Conservation (phyloP, 2,113 vertebrate species). For the Glaucomys volans region DNA sequence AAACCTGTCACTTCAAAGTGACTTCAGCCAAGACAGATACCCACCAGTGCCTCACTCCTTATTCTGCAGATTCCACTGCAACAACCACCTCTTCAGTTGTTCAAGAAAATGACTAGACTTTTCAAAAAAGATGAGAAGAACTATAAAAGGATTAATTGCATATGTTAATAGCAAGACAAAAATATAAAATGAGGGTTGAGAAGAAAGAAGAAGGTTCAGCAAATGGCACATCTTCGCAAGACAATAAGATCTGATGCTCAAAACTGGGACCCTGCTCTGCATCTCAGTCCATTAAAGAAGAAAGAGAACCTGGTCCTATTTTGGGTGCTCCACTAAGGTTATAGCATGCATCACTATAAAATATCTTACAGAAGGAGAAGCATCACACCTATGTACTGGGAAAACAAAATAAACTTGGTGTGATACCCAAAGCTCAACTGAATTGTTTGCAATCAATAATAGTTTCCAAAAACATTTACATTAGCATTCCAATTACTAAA, state of each 20-base stretch:
- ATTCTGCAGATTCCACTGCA: not conserved
- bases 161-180: not conserved
- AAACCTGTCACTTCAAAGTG: not conserved
- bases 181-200: not conserved
- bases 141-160: not conserved
- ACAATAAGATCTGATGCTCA: not conserved
- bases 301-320: too few relatives aligned
- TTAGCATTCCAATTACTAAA: not conserved
- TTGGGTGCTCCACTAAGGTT: too few relatives aligned
- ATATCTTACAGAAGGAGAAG: not conserved
- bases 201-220: not conserved
- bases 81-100: not conserved
- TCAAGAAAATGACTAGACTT: not conserved
- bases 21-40: not conserved
- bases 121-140: not conserved
- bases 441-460: not conserved
- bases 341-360: not conserved
- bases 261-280: fast-evolving
- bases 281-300: fast-evolving
- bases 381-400: not conserved
- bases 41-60: not conserved
- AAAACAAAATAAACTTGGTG: not conserved
- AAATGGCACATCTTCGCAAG: not conserved
- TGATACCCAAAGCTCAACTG: not conserved
- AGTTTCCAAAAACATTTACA: constrained; percentile 5